phyloP scores from a whole-genome alignment of 2,888 invertebrate genomes.

The Diaperis boleti region DNA sequence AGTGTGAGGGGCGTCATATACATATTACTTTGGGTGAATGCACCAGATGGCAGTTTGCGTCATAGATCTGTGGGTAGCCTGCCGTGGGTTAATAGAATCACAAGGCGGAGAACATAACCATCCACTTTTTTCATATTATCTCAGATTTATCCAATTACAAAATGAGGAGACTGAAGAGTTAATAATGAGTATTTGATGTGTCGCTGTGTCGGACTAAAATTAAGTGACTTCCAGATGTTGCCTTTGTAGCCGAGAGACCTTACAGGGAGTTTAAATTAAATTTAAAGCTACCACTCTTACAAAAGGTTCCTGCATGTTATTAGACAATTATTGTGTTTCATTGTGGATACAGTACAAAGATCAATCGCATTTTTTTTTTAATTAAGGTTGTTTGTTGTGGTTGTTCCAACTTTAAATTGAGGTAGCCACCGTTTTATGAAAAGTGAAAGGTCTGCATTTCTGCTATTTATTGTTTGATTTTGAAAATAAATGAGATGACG shows the following conservation, averaged over 20 bases:
- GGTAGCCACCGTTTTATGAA: too few relatives aligned
- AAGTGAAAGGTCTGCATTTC: too few relatives aligned
- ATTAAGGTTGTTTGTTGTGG: too few relatives aligned
- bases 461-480: too few relatives aligned
- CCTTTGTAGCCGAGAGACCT: neutral
- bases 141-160: slow-evolving; percentile 17
- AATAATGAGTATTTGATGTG: slow-evolving; percentile 13
- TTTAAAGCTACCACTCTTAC: too few relatives aligned
- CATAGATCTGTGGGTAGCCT: slow-evolving; percentile 23
- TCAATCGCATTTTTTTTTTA: too few relatives aligned
- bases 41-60: slow-evolving; percentile 32
- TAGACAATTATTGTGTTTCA: too few relatives aligned
- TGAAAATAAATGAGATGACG: too few relatives aligned
- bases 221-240: slow-evolving; percentile 19
- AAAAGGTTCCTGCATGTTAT: too few relatives aligned
- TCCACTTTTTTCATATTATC: slow-evolving; percentile 7
- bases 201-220: slow-evolving; percentile 7
- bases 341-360: too few relatives aligned
- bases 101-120: slow-evolving; percentile 1
- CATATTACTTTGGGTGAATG: slow-evolving; percentile 4
- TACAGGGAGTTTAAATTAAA: too few relatives aligned
- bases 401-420: too few relatives aligned
- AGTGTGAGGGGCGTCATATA: slow-evolving; percentile 15
- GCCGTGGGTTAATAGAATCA: slow-evolving; percentile 24
- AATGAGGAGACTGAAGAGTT: slow-evolving; percentile 10